Percentiles rank a stretch among this genome's conserved stretches.
phyloP scores from a whole-genome alignment of 2,113 vertebrate genomes.

The Ibidorhyncha struthersii region DNA sequence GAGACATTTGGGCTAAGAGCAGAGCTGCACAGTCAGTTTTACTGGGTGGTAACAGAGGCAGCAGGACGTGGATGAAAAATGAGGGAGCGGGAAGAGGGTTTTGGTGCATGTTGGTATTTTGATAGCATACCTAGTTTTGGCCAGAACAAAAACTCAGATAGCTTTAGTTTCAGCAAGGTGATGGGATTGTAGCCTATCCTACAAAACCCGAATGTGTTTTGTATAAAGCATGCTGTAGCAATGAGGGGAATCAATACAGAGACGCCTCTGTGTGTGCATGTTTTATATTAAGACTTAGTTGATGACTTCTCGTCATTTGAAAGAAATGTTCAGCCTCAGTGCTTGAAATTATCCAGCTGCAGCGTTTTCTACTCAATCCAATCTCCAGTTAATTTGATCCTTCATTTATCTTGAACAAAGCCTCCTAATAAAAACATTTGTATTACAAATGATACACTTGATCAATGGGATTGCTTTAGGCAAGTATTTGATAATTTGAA shows the following conservation, averaged over 20 bases:
- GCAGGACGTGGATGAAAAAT: not conserved
- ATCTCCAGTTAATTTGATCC: slow-evolving; percentile 70
- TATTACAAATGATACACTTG: slow-evolving; percentile 71
- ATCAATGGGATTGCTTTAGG: slow-evolving; percentile 67
- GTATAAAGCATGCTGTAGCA: not conserved
- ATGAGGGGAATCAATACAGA: slow-evolving; percentile 4
- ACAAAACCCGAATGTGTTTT: not conserved
- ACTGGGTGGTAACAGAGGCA: not conserved
- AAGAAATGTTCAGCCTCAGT: slow-evolving; percentile 62
- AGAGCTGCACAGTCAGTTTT: not conserved
- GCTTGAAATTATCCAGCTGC: slow-evolving; percentile 64
- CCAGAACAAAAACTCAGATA: not conserved
- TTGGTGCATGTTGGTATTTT: not conserved
- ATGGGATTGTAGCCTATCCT: not conserved
- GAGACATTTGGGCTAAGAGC: not conserved
- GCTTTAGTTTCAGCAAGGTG: not conserved
- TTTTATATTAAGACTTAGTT: slow-evolving; percentile 60
- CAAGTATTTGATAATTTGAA: slow-evolving; percentile 68
- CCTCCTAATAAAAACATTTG: slow-evolving; percentile 69
- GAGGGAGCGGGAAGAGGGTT: not conserved
- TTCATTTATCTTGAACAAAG: slow-evolving; percentile 72
- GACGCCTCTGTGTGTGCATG: not conserved
- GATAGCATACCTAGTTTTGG: not conserved
- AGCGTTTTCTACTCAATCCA: slow-evolving; percentile 62
- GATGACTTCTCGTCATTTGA: slow-evolving; percentile 61